Conservation (phyloP, 2,113 vertebrate species). For the Rafetus swinhoei region DNA sequence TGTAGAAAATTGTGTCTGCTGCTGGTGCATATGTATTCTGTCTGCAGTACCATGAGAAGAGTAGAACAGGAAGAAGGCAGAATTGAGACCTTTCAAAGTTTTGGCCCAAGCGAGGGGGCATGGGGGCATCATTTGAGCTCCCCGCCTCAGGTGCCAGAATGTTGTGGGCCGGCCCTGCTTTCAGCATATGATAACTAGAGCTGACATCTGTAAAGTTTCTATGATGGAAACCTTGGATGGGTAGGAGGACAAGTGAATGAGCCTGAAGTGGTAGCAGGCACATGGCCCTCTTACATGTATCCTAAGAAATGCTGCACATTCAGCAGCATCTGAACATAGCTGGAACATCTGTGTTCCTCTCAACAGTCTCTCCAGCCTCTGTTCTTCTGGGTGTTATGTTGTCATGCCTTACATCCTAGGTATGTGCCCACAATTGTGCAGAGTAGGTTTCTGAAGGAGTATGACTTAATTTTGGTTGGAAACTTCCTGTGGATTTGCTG, state of each 20-base stretch:
- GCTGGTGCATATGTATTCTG: too few species aligned
- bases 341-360: neutral
- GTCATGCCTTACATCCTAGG: neutral
- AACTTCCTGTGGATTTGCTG: neutral
- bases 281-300: neutral
- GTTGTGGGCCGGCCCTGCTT: neutral
- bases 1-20: too few species aligned
- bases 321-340: neutral
- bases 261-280: neutral
- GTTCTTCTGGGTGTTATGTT: neutral
- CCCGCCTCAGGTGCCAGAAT: too few species aligned
- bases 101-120: too few species aligned
- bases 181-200: neutral
- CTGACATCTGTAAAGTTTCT: neutral
- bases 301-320: rapidly evolving
- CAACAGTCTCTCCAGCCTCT: neutral
- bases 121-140: too few species aligned
- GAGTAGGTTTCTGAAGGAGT: neutral
- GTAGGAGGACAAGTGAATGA: neutral
- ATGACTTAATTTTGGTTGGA: neutral
- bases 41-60: too few species aligned
- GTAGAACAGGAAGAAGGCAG: too few species aligned
- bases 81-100: too few species aligned
- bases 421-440: neutral
- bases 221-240: neutral